phyloP scores from a whole-genome alignment of 2,888 invertebrate genomes.

The Limnephilus lunatus region DNA sequence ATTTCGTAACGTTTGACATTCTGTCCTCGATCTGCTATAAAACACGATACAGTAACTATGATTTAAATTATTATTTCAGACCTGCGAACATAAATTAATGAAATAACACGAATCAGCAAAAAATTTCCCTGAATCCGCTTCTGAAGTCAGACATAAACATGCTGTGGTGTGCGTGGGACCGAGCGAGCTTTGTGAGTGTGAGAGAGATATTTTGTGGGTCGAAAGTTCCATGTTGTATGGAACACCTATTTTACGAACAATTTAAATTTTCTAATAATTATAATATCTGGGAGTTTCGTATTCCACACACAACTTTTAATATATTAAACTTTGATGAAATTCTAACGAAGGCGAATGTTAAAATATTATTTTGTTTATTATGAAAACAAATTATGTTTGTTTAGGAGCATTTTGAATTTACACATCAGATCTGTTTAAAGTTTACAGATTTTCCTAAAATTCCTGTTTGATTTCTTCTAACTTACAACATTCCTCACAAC shows the following conservation, averaged over 20 bases:
- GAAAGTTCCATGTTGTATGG: constrained; percentile 67
- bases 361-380: background rate
- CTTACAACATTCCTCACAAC: background rate
- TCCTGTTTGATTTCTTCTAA: no score
- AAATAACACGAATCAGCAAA: background rate
- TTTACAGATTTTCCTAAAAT: background rate
- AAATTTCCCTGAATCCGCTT: background rate
- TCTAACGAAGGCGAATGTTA: background rate
- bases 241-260: constrained; percentile 43
- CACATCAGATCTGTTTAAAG: background rate
- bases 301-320: constrained; percentile 17
- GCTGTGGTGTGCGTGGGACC: constrained; percentile 4
- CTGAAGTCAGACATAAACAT: background rate
- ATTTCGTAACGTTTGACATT: background rate
- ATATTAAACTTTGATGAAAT: background rate
- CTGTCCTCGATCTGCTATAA: background rate
- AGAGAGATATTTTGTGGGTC: constrained; percentile 46
- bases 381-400: background rate
- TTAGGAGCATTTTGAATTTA: background rate
- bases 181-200: constrained; percentile 25
- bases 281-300: background rate
- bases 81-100: background rate
- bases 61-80: background rate
- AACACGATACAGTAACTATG: background rate
- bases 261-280: constrained; percentile 41